Evolutionary conservation across 2,797 vertebrate genomes (phyloP), one percentile per base, ranked within the genome.

Genomic region (Salmo trutta): DNA sequence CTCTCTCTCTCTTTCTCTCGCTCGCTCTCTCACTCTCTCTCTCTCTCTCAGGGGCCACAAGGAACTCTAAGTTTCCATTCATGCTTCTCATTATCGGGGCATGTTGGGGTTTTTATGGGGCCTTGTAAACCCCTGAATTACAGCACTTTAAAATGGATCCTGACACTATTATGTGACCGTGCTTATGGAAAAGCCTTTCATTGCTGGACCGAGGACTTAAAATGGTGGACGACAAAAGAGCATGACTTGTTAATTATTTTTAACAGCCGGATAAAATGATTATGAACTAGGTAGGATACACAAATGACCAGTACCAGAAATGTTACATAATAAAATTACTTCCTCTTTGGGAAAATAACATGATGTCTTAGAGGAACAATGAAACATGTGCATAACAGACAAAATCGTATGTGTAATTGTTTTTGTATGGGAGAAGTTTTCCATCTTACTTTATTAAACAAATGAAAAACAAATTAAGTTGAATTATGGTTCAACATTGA

Each of bases 221-320:
- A 93, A 92, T 89, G 88, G 90, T 85, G 88, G 90, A 93, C 86
- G 91, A 93, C 91, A 92, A 92, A 94, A 91, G 88, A 93, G 88
- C 92, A 92, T 90, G 92, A 92, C 92, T 93, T 93, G 91, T 94
- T 95, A 93, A 94, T 93, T 94, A 93, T 94, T 94, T 93, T 94
- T 93, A 94, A 94, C 90, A 88, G 91, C 93, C 86, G 81, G 92
- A 94, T 94, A 93, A 94, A 94, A 91, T 89, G 88, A 93, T 93
- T 89, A 94, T 88, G 88, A 93, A 93, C 90, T 90, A 90, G 84
- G 87, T 90, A 92, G 92, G 92, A 93, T 93, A 81, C 91, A 91
- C 90, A 86, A 91, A 92, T 80, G 91, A 80, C 86, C 67, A 75
- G 85, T 88, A 88, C 87, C 82, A 82, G 74, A 69, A 75, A 74